Evolutionary conservation across 1,140 invertebrate species (phyloP).

Genomic region (Saccostrea echinata): DNA sequence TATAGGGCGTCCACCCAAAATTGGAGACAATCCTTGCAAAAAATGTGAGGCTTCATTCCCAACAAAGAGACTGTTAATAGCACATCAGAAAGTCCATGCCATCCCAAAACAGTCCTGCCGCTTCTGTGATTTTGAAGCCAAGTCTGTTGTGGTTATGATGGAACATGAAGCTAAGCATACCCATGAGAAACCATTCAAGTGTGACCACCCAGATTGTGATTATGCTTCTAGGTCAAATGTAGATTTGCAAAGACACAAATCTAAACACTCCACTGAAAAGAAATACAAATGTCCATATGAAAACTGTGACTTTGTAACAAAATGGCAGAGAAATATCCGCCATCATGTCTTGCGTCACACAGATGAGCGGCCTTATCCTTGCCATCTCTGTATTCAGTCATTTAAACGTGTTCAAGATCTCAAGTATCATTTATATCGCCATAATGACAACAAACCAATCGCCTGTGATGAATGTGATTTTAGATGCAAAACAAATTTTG

Average conservation of each 20-base stretch:
- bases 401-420: constrained; percentile 63
- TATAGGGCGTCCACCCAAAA: constrained; percentile 5
- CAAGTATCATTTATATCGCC: constrained; percentile 66
- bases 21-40: constrained; percentile 21
- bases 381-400: constrained; percentile 61
- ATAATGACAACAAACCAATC: constrained; percentile 66
- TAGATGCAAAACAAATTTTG: constrained; percentile 68
- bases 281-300: constrained; percentile 63
- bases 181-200: constrained; percentile 64
- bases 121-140: constrained; percentile 58
- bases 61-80: neutral
- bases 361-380: constrained; percentile 58
- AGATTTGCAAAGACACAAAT: constrained; percentile 60
- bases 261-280: constrained; percentile 64
- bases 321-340: constrained; percentile 62
- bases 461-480: constrained; percentile 67
- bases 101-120: constrained; percentile 48
- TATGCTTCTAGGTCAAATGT: constrained; percentile 56
- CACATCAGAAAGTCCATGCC: constrained; percentile 38
- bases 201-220: constrained; percentile 57
- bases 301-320: constrained; percentile 65
- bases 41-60: neutral
- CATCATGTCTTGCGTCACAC: constrained; percentile 63
- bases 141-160: constrained; percentile 43
- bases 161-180: constrained; percentile 66